Conservation (phyloP, 2,113 vertebrate species). For the Glaucidium brasilianum region DNA sequence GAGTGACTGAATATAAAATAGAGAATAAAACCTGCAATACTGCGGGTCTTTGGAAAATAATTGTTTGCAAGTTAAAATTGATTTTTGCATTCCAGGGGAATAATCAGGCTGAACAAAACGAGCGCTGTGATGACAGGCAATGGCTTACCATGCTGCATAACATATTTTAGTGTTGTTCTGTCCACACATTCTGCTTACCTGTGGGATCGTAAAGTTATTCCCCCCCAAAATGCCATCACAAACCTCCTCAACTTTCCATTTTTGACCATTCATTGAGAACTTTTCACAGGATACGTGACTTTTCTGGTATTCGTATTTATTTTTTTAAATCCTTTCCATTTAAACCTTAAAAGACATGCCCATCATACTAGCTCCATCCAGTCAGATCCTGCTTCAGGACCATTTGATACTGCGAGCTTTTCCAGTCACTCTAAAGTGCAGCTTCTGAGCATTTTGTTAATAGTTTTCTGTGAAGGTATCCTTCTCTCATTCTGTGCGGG, state of each 20-base stretch:
- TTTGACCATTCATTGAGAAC: neutral
- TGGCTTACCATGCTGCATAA: neutral
- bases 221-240: neutral
- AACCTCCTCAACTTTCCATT: neutral
- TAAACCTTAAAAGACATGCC: neutral
- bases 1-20: neutral
- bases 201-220: neutral
- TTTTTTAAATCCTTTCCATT: neutral
- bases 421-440: neutral
- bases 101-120: neutral
- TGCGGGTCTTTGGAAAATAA: neutral
- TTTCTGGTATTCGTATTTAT: neutral
- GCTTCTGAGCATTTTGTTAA: neutral
- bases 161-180: neutral
- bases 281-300: neutral
- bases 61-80: slow-evolving; percentile 20
- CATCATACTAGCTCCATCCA: no score
- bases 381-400: neutral
- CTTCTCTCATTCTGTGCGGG: neutral
- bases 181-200: neutral
- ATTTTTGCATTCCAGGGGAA: slow-evolving; percentile 15
- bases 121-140: neutral
- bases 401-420: neutral
- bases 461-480: neutral
- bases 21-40: neutral